These are phyloP conservation scores for Ichneumon xanthorius DNA, from an alignment of 2,888 invertebrate genomes.

Conservation along the genomic window DNA sequence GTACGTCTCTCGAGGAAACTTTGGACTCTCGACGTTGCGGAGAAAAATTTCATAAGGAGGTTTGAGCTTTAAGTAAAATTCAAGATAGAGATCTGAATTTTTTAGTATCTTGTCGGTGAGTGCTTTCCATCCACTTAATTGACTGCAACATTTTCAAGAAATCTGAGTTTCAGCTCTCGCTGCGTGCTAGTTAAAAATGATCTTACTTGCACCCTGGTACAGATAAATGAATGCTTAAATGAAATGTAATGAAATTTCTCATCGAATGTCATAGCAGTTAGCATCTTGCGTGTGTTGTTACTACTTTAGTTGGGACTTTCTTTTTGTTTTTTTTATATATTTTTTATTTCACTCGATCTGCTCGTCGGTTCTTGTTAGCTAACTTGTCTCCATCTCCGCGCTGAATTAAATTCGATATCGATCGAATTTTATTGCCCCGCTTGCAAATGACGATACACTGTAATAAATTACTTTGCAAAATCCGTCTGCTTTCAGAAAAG, in stretches of 20 bases:
- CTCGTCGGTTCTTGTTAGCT: neutral
- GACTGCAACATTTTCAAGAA: neutral
- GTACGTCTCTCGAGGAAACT: too few relatives aligned
- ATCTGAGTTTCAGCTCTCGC: too few relatives aligned
- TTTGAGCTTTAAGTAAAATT: neutral
- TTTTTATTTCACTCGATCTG: neutral
- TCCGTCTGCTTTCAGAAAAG: too few relatives aligned
- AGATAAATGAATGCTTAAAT: neutral
- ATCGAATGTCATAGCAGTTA: too few relatives aligned
- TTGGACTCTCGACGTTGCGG: too few relatives aligned
- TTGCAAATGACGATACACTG: too few relatives aligned
- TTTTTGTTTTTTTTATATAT: neutral
- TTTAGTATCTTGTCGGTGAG: neutral
- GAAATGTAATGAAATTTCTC: too few relatives aligned
- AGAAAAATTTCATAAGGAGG: too few relatives aligned
- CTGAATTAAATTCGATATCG: neutral
- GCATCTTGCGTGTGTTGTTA: too few relatives aligned
- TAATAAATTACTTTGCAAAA: too few relatives aligned
- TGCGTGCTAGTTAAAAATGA: too few relatives aligned
- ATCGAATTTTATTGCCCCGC: neutral
- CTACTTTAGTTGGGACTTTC: neutral
- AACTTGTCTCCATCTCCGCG: neutral
- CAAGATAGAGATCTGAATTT: neutral
- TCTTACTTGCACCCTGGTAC: neutral
- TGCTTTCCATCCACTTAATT: neutral